Conservation (phyloP, 2,113 vertebrate species). For the Lepidothrix coronata region DNA sequence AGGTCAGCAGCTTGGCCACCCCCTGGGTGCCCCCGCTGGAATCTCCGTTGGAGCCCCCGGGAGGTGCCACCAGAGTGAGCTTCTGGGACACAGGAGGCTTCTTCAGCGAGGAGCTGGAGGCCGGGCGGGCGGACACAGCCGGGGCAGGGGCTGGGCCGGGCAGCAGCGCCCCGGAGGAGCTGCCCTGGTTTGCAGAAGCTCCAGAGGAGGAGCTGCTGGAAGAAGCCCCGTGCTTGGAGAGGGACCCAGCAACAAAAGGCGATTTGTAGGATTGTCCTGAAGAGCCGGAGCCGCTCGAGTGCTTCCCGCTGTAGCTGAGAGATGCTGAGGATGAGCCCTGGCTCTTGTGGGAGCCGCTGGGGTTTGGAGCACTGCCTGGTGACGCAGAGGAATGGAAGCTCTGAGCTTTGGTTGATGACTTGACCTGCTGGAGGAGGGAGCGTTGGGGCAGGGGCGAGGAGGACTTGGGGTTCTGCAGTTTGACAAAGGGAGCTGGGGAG, state of each 20-base stretch:
- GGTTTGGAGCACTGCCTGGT: slow-evolving; percentile 16
- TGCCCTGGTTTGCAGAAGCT: slow-evolving; percentile 55
- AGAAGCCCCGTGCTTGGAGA: slow-evolving; percentile 69
- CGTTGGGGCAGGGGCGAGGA: slow-evolving; percentile 72
- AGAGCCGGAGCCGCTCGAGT: slow-evolving; percentile 52
- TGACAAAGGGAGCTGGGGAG: slow-evolving; percentile 65
- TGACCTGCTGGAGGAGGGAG: slow-evolving; percentile 74
- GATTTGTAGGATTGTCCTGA: slow-evolving; percentile 73
- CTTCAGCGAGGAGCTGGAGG: slow-evolving; percentile 58
- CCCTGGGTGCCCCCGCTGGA: slow-evolving; percentile 80
- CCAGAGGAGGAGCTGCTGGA: slow-evolving; percentile 63
- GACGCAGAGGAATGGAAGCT: slow-evolving; percentile 67
- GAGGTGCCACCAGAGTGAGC: slow-evolving; percentile 82
- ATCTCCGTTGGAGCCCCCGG: slow-evolving; percentile 78
- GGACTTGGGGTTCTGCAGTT: slow-evolving; percentile 72
- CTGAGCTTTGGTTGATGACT: slow-evolving; percentile 76
- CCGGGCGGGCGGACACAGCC: slow-evolving; percentile 20
- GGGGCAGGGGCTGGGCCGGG: slow-evolving; percentile 32
- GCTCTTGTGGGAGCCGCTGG: slow-evolving; percentile 69
- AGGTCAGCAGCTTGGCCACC: slow-evolving; percentile 85
- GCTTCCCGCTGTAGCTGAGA: slow-evolving; percentile 71
- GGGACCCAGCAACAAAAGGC: slow-evolving; percentile 58
- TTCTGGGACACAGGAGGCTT: slow-evolving; percentile 75
- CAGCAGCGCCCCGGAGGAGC: slow-evolving; percentile 60
- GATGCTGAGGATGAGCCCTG: slow-evolving; percentile 46